phyloP scores from a whole-genome alignment of 1,140 invertebrate species.

The Heliconius hermathena region DNA sequence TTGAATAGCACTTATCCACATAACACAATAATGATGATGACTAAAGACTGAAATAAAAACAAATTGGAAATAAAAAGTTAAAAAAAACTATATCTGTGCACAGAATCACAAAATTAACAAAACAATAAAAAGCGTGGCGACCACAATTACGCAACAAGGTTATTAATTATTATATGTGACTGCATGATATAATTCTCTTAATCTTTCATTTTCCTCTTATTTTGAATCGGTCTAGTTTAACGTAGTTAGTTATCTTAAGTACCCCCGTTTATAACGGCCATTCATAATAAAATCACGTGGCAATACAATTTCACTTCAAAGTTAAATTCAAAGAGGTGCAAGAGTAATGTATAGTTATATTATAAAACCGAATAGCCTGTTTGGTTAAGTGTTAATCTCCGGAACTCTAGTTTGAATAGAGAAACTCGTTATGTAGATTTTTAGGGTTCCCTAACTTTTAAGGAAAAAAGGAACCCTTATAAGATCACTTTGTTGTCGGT shows the following conservation, averaged over 20 bases:
- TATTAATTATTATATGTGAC: neutral
- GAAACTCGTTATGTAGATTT: no score
- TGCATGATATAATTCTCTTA: neutral
- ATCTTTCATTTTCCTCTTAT: neutral
- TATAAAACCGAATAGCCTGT: no score
- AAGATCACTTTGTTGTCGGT: no score
- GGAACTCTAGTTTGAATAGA: no score
- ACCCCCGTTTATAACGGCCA: neutral
- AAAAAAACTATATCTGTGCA: no score
- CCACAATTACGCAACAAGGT: neutral
- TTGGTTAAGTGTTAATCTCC: no score
- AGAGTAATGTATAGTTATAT: neutral
- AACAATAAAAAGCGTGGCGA: neutral
- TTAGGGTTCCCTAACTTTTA: no score
- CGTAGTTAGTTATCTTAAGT: neutral
- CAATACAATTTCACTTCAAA: neutral
- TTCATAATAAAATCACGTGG: neutral
- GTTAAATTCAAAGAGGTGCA: neutral
- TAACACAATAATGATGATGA: no score
- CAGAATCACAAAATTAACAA: neutral
- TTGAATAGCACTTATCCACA: no score
- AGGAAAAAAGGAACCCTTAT: no score
- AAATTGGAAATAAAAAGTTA: no score
- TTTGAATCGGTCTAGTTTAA: neutral
- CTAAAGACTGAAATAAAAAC: no score